Evolutionary conservation across 2,888 invertebrate species (phyloP), one percentile per base, ranked within the genome.

Genomic region (Drosophila anomalata): DNA sequence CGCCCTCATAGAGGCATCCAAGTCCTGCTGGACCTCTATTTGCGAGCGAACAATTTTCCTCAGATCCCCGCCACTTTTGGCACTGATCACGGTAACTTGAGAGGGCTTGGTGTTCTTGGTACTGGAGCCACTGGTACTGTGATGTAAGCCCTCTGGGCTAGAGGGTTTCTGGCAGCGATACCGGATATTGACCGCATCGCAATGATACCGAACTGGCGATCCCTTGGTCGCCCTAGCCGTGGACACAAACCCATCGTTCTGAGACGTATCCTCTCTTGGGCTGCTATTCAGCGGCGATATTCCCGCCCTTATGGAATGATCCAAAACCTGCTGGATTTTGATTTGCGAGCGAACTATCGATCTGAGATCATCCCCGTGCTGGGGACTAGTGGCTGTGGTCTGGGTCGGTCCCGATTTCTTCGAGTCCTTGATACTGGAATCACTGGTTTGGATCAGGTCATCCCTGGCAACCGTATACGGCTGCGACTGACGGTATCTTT

Each of bases 31-130:
- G 14, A 83, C 4, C 6, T 79, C 67, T 11, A 89, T 78, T 58
- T 90, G 84, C 0, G 88, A 83, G 1, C 62, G 68, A 1, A 90
- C 78, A 22, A 76, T 46, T 6, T 61, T 58, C 4, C 81, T 83
- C 24, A 90, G 61, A 5, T 82, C 73, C 1, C 72, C 65, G 0
- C 78, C 87, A 17, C 77, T 84, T 31, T 77, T 86, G 0, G 73
- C 65, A 46, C 86, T 85, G 7, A 87, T 78, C 2, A 79, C 69
- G 0, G 87, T 83, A 17, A 47, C 58, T 0, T 51, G 33, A 0
- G 87, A 82, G 4, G 50, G 71, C 7, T 52, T 52, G 0, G 76
- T 75, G 17, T 73, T 75, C 11, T 44, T 67, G 0, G 76, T 12
- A 11, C 44, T 22, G 5, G 44, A 44, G 11, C 42, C 42, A 22